phyloP scores from a whole-genome alignment of 2,797 vertebrate species.

The Lophotriccus pileatus region DNA sequence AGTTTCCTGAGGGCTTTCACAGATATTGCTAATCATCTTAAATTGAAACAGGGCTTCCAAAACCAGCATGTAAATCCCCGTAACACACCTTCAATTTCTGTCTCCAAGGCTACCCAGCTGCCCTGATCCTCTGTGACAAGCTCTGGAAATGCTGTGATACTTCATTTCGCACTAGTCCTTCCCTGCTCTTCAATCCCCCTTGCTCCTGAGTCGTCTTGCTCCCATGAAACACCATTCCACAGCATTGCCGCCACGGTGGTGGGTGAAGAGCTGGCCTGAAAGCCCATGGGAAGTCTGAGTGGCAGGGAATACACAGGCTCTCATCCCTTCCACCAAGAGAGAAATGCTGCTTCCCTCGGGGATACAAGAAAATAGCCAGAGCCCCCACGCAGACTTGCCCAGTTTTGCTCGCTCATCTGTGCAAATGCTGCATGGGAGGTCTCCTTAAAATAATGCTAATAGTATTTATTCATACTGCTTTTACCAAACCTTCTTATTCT shows the following conservation, averaged over 20 bases:
- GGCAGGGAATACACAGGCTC: not conserved
- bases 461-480: not conserved
- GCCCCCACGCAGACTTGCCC: not conserved
- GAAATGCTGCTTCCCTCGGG: not conserved
- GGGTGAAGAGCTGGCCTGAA: not conserved
- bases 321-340: not conserved
- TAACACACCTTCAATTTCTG: conserved; percentile 48
- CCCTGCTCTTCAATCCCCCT: not conserved
- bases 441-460: not conserved
- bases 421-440: not conserved
- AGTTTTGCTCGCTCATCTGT: not conserved
- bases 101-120: conserved; percentile 47
- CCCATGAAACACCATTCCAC: accelerated
- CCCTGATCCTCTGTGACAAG: conserved; percentile 26
- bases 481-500: not conserved
- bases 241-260: not conserved
- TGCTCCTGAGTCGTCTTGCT: not conserved
- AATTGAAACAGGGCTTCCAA: conserved; percentile 41
- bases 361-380: not conserved
- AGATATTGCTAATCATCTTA: conserved; percentile 44
- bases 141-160: not conserved
- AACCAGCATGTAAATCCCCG: conserved; percentile 15
- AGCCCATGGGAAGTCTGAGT: not conserved
- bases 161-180: not conserved
- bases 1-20: conserved; percentile 33